These are phyloP conservation scores for Meta bourneti DNA, from an alignment of 2,888 invertebrate species.

Conservation along the genomic window DNA sequence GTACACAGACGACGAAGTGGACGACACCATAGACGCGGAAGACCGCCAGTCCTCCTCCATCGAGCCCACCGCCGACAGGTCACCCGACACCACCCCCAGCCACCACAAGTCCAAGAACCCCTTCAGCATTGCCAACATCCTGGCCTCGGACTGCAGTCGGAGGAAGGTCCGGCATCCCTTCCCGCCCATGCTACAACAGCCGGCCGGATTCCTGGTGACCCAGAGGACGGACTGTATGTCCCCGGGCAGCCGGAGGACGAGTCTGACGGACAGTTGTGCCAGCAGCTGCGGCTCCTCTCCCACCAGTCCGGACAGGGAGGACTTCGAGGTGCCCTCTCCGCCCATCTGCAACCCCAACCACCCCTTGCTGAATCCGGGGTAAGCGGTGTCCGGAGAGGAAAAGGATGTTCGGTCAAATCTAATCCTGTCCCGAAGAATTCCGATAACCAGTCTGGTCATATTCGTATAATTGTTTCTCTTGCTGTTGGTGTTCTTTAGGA, in stretches of 20 bases:
- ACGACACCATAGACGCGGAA: slow-evolving; percentile 27
- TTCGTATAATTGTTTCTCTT: slow-evolving; percentile 23
- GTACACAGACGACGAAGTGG: slow-evolving; percentile 47
- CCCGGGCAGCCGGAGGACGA: slow-evolving; percentile 46
- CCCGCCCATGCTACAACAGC: slow-evolving; percentile 43
- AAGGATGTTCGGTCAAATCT: neutral
- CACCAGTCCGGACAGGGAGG: slow-evolving; percentile 41
- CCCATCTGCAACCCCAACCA: slow-evolving; percentile 3
- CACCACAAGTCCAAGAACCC: slow-evolving; percentile 46
- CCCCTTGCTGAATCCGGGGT: slow-evolving; percentile 53
- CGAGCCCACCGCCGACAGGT: slow-evolving; percentile 36
- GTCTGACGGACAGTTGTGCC: slow-evolving; percentile 65
- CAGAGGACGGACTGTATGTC: slow-evolving; percentile 50
- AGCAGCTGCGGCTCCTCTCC: slow-evolving; percentile 66
- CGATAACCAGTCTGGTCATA: slow-evolving; percentile 61
- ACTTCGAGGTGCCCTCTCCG: slow-evolving; percentile 60
- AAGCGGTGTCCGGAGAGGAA: neutral
- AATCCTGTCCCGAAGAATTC: slow-evolving; percentile 13
- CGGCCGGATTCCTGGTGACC: slow-evolving; percentile 70
- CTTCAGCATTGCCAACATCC: slow-evolving; percentile 77
- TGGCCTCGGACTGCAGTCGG: slow-evolving; percentile 47
- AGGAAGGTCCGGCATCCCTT: neutral
- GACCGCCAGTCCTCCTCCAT: neutral
- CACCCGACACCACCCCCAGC: slow-evolving; percentile 29
- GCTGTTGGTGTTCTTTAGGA: neutral